These are phyloP conservation scores for Larimichthys polyactis DNA, from an alignment of 2,113 vertebrate genomes.

Conservation along the genomic window DNA sequence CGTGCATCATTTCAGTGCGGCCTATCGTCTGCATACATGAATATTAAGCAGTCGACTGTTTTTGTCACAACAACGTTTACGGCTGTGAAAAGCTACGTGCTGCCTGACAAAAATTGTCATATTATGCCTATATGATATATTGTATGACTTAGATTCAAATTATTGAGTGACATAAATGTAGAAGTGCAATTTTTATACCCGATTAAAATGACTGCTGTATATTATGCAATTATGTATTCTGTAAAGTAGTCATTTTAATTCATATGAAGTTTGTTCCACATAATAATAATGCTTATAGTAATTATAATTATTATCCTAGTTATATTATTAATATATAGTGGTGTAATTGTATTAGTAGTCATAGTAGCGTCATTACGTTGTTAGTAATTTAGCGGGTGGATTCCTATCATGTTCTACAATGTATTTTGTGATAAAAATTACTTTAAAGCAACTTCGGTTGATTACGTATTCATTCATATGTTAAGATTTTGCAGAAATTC, in stretches of 20 bases:
- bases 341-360: not conserved
- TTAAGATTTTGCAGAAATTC: not conserved
- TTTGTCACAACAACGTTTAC: not conserved
- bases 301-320: not conserved
- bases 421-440: not conserved
- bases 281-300: not conserved
- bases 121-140: not conserved
- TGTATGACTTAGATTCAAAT: not conserved
- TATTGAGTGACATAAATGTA: not conserved
- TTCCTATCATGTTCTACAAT: not conserved
- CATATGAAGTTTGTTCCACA: not conserved
- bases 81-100: not conserved
- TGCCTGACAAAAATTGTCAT: not conserved
- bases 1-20: not conserved
- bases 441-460: not conserved
- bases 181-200: not conserved
- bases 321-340: not conserved
- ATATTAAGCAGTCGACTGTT: not conserved
- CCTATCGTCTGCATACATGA: not conserved
- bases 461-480: not conserved
- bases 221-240: conserved; percentile 2
- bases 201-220: not conserved
- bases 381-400: not conserved
- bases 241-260: not conserved
- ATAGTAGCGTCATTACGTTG: not conserved